Percentiles rank a stretch among this genome's conserved stretches.
Conservation (phyloP, 2,113 vertebrate species). For the Mus musculus region GRCm39 chr3:83486001-83486500, state of each 20-base stretch:
- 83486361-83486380: constrained; percentile 48
- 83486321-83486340: not conserved
- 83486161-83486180: not conserved
- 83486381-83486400: constrained; percentile 59
- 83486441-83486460: not conserved
- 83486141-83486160: not conserved
- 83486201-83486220: not conserved
- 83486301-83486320: not conserved
- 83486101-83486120: constrained; percentile 1
- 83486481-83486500: constrained; percentile 8
- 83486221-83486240: not conserved
- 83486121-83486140: no score
- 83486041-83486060: not conserved
- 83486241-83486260: not conserved
- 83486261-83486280: not conserved
- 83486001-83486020: not conserved
- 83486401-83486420: constrained; percentile 47
- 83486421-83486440: constrained; percentile 49
- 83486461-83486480: constrained; percentile 36
- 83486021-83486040: not conserved
- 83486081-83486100: not conserved
- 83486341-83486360: not conserved
- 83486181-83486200: no score
- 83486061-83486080: not conserved
- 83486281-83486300: fast-evolving